Conservation (phyloP, 2,797 vertebrate genomes). For the Falco naumanni region DNA sequence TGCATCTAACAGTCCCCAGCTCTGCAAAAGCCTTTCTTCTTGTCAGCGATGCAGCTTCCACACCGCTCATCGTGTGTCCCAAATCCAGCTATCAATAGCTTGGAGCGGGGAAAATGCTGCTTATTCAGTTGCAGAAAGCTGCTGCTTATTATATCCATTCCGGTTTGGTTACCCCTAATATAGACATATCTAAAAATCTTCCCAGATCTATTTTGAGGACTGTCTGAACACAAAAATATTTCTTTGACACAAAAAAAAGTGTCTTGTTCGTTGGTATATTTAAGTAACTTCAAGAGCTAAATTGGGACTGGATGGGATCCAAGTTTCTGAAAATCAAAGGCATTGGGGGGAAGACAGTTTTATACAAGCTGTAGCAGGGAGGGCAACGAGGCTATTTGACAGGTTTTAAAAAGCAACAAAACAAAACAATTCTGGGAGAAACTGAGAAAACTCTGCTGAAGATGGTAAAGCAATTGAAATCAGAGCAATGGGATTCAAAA, state of each 20-base stretch:
- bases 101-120: neutral
- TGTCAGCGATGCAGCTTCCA: neutral
- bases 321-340: neutral
- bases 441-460: neutral
- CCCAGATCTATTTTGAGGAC: conserved; percentile 64
- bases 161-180: conserved; percentile 12
- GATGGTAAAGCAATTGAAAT: neutral
- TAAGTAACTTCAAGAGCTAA: conserved; percentile 48
- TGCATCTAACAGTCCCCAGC: neutral
- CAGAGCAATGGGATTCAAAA: neutral
- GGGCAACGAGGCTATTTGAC: neutral
- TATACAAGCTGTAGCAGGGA: neutral
- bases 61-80: neutral
- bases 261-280: conserved; percentile 35
- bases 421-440: neutral
- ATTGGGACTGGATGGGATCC: conserved; percentile 31
- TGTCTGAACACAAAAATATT: conserved; percentile 40
- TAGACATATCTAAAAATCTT: conserved; percentile 44
- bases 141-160: conserved; percentile 43
- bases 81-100: neutral
- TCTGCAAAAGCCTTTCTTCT: neutral
- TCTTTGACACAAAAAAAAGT: conserved; percentile 40
- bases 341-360: neutral
- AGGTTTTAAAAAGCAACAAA: neutral
- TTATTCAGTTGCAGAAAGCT: neutral